Percentiles rank a stretch among this genome's conserved stretches.
These are phyloP conservation scores for Cladorhizidae sp. DNA, from an alignment of 37 sponge, comb jelly and placozoan species.

Conservation along the genomic window DNA sequence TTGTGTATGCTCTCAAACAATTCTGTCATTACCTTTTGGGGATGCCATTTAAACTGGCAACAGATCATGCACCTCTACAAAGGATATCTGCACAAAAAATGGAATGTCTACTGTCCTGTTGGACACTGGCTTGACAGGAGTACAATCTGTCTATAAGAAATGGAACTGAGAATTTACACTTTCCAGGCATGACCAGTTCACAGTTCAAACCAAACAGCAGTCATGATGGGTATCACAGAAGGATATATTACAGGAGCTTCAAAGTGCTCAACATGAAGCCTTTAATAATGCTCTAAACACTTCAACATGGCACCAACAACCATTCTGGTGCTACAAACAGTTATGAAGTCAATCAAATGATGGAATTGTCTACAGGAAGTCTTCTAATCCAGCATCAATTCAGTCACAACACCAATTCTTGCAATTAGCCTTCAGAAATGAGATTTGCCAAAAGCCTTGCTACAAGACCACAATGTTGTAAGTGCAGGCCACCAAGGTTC, in stretches of 20 bases:
- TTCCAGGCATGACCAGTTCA: too few species aligned
- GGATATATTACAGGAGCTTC: not conserved
- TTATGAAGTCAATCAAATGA: conserved; percentile 55
- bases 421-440: conserved; percentile 11
- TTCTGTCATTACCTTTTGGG: conserved; percentile 55
- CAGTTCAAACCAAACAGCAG: conserved; percentile 4
- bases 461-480: too few species aligned
- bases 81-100: conserved; percentile 54
- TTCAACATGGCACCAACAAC: too few species aligned
- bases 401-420: conserved; percentile 28
- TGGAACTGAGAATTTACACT: conserved; percentile 37
- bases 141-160: conserved; percentile 39
- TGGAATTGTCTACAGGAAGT: conserved; percentile 38
- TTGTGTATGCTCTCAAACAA: conserved; percentile 45
- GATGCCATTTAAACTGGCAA: conserved; percentile 19
- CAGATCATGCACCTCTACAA: conserved; percentile 63
- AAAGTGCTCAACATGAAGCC: conserved; percentile 1
- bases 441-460: conserved; percentile 15
- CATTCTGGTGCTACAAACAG: too few species aligned
- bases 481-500: conserved; percentile 44
- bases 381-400: conserved; percentile 21
- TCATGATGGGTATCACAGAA: not conserved
- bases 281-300: not conserved
- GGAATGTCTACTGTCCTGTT: conserved; percentile 49
- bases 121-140: conserved; percentile 51